A percentile compares a stretch with the other conserved stretches of the same genome.
Evolutionary conservation across 2,113 vertebrate species (phyloP).

Genomic region (Oostethus manadensis): DNA sequence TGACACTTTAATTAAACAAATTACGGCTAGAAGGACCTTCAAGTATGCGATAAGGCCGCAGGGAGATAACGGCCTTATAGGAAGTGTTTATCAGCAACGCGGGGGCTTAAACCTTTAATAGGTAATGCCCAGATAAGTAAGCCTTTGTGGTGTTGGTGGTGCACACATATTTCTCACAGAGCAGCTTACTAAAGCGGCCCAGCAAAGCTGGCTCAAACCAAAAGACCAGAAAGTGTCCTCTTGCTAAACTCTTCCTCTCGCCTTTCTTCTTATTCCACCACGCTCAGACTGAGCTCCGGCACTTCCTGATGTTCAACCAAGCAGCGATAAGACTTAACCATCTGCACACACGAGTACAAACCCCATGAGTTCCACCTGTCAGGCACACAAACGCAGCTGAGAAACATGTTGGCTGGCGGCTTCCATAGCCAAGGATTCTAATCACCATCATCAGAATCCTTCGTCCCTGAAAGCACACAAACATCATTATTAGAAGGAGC

Average conservation of each 20-base stretch:
- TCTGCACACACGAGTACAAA: conserved; percentile 50
- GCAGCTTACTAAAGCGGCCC: conserved; percentile 63
- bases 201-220: conserved; percentile 61
- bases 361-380: conserved; percentile 50
- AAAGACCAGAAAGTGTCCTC: conserved; percentile 50
- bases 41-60: conserved; percentile 66
- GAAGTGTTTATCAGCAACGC: conserved; percentile 74
- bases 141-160: conserved; percentile 74
- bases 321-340: conserved; percentile 51
- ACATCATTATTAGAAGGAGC: too few relatives aligned
- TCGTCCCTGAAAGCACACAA: too few relatives aligned
- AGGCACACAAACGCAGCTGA: conserved; percentile 10
- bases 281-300: too few relatives aligned
- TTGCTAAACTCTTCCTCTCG: conserved; percentile 48
- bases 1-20: conserved; percentile 84
- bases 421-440: background rate
- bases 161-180: conserved; percentile 71
- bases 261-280: conserved; percentile 13
- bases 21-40: conserved; percentile 75
- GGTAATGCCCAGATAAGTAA: conserved; percentile 80
- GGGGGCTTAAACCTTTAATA: conserved; percentile 79
- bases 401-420: background rate
- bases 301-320: conserved; percentile 31
- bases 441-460: too few relatives aligned
- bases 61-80: conserved; percentile 75